Percentiles rank a stretch among this genome's conserved stretches.
These are phyloP conservation scores for Drosophila auraria DNA, from an alignment of 1,140 invertebrate species.

Conservation along the genomic window DNA sequence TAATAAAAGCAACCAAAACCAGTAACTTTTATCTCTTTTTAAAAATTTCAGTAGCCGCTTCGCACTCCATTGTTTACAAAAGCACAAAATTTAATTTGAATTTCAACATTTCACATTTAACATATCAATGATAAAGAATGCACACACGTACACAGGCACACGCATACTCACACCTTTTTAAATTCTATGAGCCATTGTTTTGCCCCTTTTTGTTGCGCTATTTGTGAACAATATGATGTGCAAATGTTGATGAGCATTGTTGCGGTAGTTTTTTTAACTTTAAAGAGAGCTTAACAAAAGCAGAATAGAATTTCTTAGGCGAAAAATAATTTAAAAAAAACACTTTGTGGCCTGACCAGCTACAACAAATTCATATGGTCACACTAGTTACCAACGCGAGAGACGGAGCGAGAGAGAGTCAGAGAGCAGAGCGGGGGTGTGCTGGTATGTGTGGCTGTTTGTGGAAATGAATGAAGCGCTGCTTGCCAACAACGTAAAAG, in stretches of 20 bases:
- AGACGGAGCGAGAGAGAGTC: conserved; percentile 32
- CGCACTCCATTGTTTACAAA: conserved; percentile 33
- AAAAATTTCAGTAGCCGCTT: conserved; percentile 57
- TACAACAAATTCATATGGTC: conserved; percentile 71
- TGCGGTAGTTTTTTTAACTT: conserved; percentile 51
- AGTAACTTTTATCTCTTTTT: conserved; percentile 18
- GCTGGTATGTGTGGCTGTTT: conserved; percentile 43
- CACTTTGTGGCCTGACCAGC: conserved; percentile 67
- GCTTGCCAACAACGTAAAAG: conserved; percentile 61
- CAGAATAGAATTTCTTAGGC: conserved; percentile 28
- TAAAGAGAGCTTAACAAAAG: conserved; percentile 14
- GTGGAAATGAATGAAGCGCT: conserved; percentile 57
- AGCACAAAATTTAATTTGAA: conserved; percentile 40
- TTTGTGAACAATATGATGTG: conserved; percentile 65
- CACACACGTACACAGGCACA: conserved; percentile 18
- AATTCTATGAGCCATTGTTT: conserved; percentile 44
- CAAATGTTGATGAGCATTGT: conserved; percentile 67
- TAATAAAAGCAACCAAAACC: conserved; percentile 26
- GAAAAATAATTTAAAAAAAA: conserved; percentile 26
- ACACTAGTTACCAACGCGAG: conserved; percentile 57
- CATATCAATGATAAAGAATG: conserved; percentile 54
- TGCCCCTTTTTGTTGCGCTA: conserved; percentile 30
- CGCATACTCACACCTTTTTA: neutral
- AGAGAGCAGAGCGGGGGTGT: conserved; percentile 36
- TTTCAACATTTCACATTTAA: conserved; percentile 54